phyloP scores from a whole-genome alignment of 2,888 invertebrate species.

The Chouioia cunea region DNA sequence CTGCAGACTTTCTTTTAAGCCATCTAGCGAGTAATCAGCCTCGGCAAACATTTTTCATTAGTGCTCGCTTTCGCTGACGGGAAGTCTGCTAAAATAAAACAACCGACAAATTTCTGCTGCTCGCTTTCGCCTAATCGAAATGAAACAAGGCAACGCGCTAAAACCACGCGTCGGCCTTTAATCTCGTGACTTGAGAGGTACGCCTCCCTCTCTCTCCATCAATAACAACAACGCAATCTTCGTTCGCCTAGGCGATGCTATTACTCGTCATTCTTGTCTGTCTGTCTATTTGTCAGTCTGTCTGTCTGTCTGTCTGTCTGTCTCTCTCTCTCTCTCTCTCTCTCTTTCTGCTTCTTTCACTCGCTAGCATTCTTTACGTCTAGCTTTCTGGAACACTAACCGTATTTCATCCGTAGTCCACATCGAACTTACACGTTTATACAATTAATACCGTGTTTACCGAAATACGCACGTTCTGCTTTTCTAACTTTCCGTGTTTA shows the following conservation, averaged over 20 bases:
- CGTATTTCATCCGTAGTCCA: neutral
- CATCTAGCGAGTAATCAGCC: constrained; percentile 32
- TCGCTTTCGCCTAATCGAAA: neutral
- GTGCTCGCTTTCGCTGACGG: neutral
- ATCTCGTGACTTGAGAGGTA: constrained; percentile 30
- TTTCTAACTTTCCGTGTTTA: too few relatives aligned
- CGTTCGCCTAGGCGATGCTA: neutral
- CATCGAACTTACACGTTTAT: constrained; percentile 36
- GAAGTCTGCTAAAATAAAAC: too few relatives aligned
- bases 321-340: constrained; percentile 2
- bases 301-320: too few relatives aligned
- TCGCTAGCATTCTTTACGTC: neutral
- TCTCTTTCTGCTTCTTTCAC: neutral
- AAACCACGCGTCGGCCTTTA: constrained; percentile 25
- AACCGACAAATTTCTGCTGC: too few relatives aligned
- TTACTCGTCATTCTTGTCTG: too few relatives aligned
- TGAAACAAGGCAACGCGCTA: too few relatives aligned
- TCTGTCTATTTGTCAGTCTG: too few relatives aligned
- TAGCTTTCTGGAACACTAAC: neutral
- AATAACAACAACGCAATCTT: constrained; percentile 43
- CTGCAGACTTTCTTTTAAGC: neutral
- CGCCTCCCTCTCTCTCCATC: too few relatives aligned
- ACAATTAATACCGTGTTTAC: constrained; percentile 40
- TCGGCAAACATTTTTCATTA: constrained; percentile 32
- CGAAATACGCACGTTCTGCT: too few relatives aligned